These are phyloP conservation scores for Rhinatrema bivittatum DNA, from an alignment of 2,797 vertebrate species.

Conservation along the genomic window DNA sequence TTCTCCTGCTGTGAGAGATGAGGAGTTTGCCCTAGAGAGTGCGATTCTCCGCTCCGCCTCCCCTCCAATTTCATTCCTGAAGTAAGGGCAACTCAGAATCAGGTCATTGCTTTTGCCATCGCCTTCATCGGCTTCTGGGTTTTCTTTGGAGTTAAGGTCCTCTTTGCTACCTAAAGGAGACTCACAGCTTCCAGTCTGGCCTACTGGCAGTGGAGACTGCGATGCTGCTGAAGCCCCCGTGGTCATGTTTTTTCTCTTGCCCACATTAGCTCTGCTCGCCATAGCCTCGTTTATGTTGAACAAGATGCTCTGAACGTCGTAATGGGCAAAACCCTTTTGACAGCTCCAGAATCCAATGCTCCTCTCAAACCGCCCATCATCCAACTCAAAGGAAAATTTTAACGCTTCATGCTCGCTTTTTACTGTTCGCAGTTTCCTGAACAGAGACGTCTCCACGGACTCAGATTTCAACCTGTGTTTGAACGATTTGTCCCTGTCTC, in stretches of 20 bases:
- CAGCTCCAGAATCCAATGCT: slow-evolving; percentile 71
- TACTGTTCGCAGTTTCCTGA: slow-evolving; percentile 80
- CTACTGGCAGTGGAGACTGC: slow-evolving; percentile 52
- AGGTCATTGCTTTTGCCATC: slow-evolving; percentile 88
- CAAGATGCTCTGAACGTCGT: slow-evolving; percentile 92
- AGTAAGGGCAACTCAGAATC: slow-evolving; percentile 82
- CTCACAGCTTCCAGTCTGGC: slow-evolving; percentile 63
- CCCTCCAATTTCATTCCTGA: slow-evolving; percentile 91
- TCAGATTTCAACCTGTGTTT: slow-evolving; percentile 82
- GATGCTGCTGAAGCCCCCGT: slow-evolving; percentile 92
- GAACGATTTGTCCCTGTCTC: slow-evolving; percentile 80
- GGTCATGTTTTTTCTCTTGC: slow-evolving; percentile 88
- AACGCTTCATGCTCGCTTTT: slow-evolving; percentile 84
- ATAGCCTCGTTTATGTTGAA: slow-evolving; percentile 93
- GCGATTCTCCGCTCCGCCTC: slow-evolving; percentile 88
- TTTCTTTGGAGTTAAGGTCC: slow-evolving; percentile 90
- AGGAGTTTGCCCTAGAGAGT: slow-evolving; percentile 78
- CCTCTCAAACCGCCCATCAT: slow-evolving; percentile 59
- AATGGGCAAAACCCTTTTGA: slow-evolving; percentile 92
- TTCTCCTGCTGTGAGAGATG: slow-evolving; percentile 68
- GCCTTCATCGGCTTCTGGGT: slow-evolving; percentile 81
- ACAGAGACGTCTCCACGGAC: slow-evolving; percentile 79
- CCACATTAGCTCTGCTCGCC: slow-evolving; percentile 71
- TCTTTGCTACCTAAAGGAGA: slow-evolving; percentile 86
- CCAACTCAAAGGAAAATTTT: slow-evolving; percentile 70